phyloP scores from a whole-genome alignment of 2,888 invertebrate species.

The Eudasyphora cyanicolor region DNA sequence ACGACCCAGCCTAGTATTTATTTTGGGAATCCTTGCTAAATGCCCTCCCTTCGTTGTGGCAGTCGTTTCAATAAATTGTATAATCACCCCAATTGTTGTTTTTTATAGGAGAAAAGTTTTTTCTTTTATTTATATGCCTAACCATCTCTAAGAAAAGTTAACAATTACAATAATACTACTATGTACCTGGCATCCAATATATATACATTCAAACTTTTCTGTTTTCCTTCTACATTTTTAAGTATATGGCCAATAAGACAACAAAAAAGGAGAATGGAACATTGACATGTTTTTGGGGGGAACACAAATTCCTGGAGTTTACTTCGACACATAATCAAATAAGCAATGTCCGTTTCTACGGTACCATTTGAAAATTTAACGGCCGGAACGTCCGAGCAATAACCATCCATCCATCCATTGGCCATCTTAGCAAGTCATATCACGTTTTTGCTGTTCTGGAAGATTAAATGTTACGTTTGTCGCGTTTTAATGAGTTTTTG shows the following conservation, averaged over 20 bases:
- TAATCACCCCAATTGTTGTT: background rate
- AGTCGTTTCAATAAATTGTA: conserved; percentile 9
- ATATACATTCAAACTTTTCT: conserved; percentile 23
- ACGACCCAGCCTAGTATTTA: too few species aligned
- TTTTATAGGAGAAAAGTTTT: background rate
- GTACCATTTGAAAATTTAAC: background rate
- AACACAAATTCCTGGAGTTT: background rate
- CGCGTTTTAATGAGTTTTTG: conserved; percentile 76
- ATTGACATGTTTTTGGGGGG: too few species aligned
- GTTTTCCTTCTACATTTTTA: background rate
- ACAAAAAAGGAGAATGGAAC: background rate
- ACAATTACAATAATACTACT: background rate
- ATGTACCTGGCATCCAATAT: conserved; percentile 7
- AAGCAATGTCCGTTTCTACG: background rate
- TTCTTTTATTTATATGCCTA: conserved; percentile 3
- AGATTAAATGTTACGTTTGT: conserved; percentile 78
- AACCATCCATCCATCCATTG: background rate
- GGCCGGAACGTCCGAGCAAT: conserved; percentile 65
- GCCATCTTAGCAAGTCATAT: conserved; percentile 70
- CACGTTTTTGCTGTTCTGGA: conserved; percentile 77
- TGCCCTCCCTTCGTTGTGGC: background rate
- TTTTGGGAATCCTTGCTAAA: background rate
- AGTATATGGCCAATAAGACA: background rate
- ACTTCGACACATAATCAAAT: conserved; percentile 23
- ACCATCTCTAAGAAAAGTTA: background rate